phyloP scores from a whole-genome alignment of 2,797 vertebrate species.

The Labeo calbasu region DNA sequence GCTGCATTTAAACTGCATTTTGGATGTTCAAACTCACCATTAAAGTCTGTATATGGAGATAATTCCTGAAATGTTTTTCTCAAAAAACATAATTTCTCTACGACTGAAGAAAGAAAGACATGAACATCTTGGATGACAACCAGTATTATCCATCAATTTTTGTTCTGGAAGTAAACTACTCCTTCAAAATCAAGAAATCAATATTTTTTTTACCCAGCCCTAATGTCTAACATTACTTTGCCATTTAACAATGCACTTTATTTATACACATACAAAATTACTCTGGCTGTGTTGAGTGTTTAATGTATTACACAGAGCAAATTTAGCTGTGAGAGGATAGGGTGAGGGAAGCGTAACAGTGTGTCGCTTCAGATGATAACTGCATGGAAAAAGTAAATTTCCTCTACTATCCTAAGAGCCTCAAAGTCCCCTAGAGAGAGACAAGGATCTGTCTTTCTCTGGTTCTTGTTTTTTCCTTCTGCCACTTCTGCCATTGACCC shows the following conservation, averaged over 20 bases:
- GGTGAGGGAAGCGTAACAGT: not conserved
- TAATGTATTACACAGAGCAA: not conserved
- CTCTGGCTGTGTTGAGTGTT: not conserved
- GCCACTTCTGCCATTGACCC: slow-evolving; percentile 39
- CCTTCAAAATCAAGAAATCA: too few species aligned
- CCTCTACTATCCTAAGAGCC: not conserved
- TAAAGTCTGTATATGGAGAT: too few species aligned
- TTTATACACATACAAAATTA: not conserved
- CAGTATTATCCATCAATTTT: too few species aligned
- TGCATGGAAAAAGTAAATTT: slow-evolving; percentile 5
- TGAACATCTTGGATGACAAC: too few species aligned
- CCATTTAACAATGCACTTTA: not conserved
- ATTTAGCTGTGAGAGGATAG: not conserved
- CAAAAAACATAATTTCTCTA: too few species aligned
- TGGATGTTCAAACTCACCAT: too few species aligned
- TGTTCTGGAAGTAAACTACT: too few species aligned
- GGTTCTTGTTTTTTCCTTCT: slow-evolving; percentile 5
- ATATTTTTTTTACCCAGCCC: too few species aligned
- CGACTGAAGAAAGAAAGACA: too few species aligned
- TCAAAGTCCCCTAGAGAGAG: not conserved
- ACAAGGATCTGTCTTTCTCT: slow-evolving; percentile 10
- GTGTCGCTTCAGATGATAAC: slow-evolving; percentile 1
- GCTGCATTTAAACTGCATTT: too few species aligned
- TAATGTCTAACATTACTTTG: not conserved
- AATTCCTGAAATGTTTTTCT: too few species aligned